Evolutionary conservation across 2,113 vertebrate species (phyloP).

Genomic region (Megaptera novaeangliae): DNA sequence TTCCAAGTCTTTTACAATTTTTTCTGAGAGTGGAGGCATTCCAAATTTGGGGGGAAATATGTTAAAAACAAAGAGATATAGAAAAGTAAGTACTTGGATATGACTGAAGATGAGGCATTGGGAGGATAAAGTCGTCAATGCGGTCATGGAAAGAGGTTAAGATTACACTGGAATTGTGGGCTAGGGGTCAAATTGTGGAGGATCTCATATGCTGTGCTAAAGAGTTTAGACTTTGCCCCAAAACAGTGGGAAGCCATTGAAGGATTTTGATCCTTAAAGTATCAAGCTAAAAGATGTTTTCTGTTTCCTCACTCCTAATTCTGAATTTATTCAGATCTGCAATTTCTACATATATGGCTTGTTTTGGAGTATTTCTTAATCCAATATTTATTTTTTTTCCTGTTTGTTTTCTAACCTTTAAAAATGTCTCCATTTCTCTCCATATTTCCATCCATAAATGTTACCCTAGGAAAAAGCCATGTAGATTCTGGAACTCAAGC

Average conservation of each 20-base stretch:
- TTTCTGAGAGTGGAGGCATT: background rate
- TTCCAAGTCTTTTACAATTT: background rate
- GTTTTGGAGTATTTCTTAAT: background rate
- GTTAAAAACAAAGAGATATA: background rate
- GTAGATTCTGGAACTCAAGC: background rate
- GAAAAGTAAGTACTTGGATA: background rate
- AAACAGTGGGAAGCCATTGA: background rate
- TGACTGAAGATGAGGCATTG: background rate
- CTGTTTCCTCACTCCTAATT: background rate
- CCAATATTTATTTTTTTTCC: background rate
- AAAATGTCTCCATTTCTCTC: background rate
- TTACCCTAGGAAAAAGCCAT: background rate
- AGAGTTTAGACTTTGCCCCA: background rate
- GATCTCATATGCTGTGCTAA: background rate
- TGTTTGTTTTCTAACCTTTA: conserved; percentile 14
- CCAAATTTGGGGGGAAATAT: background rate
- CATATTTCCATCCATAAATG: background rate
- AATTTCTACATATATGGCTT: background rate
- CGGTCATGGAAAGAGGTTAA: background rate
- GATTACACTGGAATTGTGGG: background rate
- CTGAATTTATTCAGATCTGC: background rate
- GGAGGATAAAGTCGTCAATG: background rate
- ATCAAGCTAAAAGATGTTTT: background rate
- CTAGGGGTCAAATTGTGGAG: background rate
- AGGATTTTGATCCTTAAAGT: background rate